Conservation (phyloP, 1,140 invertebrate genomes). For the Danaus plexippus region DNA sequence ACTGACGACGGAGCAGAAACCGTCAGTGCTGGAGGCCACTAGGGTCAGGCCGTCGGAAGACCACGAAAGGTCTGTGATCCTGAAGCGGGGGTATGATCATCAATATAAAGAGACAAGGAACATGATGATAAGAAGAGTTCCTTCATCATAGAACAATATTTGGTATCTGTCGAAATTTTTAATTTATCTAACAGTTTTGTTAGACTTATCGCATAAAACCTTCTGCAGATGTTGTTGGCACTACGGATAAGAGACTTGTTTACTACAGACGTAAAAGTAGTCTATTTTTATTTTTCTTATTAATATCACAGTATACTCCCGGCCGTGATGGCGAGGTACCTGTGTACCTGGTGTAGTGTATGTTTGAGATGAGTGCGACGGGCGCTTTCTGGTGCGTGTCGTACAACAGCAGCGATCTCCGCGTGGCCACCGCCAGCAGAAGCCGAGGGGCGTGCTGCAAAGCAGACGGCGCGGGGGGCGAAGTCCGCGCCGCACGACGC, state of each 20-base stretch:
- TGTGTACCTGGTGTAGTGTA: conserved; percentile 86
- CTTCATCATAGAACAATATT: too few species aligned
- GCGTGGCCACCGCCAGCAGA: conserved; percentile 92
- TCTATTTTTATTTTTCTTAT: too few species aligned
- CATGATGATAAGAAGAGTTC: not conserved
- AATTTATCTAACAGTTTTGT: too few species aligned
- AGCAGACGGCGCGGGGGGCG: not conserved
- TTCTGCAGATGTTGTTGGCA: too few species aligned
- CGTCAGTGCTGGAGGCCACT: conserved; percentile 93
- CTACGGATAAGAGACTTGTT: too few species aligned
- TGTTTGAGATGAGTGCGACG: conserved; percentile 89
- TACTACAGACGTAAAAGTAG: too few species aligned
- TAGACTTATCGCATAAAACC: too few species aligned
- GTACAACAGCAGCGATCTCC: conserved; percentile 88
- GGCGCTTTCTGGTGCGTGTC: conserved; percentile 92
- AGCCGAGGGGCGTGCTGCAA: conserved; percentile 69
- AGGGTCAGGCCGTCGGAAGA: conserved; percentile 87
- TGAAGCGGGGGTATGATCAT: conserved; percentile 18
- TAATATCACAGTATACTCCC: too few species aligned
- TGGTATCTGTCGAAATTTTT: too few species aligned
- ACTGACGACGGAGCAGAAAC: conserved; percentile 92
- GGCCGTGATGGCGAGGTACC: too few species aligned
- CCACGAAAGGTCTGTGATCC: conserved; percentile 94
- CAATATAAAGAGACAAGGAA: too few species aligned
- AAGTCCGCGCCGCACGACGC: conserved; percentile 70